These are phyloP conservation scores for Chelonus formosanus DNA, from an alignment of 2,888 invertebrate genomes.

Conservation along the genomic window DNA sequence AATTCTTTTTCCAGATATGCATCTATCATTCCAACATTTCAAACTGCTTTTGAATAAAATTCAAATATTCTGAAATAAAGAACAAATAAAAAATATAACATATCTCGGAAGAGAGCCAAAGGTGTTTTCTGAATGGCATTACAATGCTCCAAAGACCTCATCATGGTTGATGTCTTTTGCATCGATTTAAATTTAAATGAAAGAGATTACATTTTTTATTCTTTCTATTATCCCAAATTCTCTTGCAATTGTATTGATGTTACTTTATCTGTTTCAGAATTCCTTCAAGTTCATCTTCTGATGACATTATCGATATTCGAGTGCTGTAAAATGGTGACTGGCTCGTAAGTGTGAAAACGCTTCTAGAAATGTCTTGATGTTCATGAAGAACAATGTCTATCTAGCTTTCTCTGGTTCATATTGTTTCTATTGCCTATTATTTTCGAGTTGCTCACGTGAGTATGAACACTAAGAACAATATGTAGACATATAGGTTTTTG, in stretches of 20 bases:
- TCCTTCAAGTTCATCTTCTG: neutral
- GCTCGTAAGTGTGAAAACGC: slow-evolving; percentile 32
- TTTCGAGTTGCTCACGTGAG: slow-evolving; percentile 35
- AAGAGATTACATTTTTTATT: slow-evolving; percentile 28
- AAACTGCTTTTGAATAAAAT: slow-evolving; percentile 19
- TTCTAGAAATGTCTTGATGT: slow-evolving; percentile 24
- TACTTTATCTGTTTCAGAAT: no score
- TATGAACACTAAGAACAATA: slow-evolving; percentile 23
- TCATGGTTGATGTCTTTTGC: slow-evolving; percentile 7
- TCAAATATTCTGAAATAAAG: slow-evolving; percentile 8
- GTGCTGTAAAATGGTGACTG: slow-evolving; percentile 35
- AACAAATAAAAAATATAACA: neutral
- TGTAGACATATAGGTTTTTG: slow-evolving; percentile 17
- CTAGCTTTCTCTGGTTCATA: slow-evolving; percentile 23
- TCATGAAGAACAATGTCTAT: slow-evolving; percentile 40
- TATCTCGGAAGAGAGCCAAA: slow-evolving; percentile 3
- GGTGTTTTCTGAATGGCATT: slow-evolving; percentile 7
- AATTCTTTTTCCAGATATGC: slow-evolving; percentile 9
- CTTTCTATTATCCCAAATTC: no score
- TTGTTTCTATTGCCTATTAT: slow-evolving; percentile 47
- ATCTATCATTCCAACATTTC: slow-evolving; percentile 6
- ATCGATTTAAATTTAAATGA: slow-evolving; percentile 46
- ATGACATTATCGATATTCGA: neutral
- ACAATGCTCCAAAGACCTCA: neutral
- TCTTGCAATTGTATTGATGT: no score